Conservation (phyloP, 2,888 invertebrate species). For the Ophioninae sp. region DNA sequence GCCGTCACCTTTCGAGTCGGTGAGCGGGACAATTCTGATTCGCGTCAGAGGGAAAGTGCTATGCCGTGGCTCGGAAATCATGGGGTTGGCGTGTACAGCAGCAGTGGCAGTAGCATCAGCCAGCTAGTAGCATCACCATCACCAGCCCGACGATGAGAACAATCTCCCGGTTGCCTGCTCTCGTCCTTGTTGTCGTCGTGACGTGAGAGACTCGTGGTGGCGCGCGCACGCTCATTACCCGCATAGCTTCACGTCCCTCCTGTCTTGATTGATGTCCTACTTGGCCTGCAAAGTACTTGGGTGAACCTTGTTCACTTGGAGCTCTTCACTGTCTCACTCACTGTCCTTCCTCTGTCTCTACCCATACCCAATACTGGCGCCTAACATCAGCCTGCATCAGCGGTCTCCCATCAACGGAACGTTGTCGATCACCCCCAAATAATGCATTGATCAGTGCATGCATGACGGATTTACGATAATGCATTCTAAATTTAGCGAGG, state of each 20-base stretch:
- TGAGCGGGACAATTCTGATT: conserved; percentile 45
- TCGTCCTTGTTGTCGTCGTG: conserved; percentile 53
- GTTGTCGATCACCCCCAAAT: conserved; percentile 56
- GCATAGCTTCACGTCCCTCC: conserved; percentile 54
- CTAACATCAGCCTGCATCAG: conserved; percentile 23
- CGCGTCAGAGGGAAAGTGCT: conserved; percentile 42
- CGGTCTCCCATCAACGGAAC: conserved; percentile 34
- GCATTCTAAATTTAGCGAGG: not conserved
- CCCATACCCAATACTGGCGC: not conserved
- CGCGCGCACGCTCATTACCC: conserved; percentile 60
- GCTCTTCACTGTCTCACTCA: conserved; percentile 22
- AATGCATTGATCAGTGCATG: conserved; percentile 36
- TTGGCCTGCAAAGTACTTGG: conserved; percentile 61
- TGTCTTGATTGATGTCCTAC: conserved; percentile 63
- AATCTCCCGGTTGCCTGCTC: conserved; percentile 51
- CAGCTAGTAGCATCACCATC: conserved; percentile 18
- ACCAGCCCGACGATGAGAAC: conserved; percentile 38
- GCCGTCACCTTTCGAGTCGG: conserved; percentile 23
- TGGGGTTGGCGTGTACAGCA: conserved; percentile 57
- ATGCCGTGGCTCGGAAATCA: conserved; percentile 53
- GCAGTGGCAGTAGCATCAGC: conserved; percentile 24
- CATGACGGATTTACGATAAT: conserved; percentile 45
- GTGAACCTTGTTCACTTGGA: conserved; percentile 55
- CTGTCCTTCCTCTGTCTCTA: conserved; percentile 15
- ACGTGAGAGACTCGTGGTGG: conserved; percentile 53